Base-by-base conservation (phyloP, 2,797 vertebrate species). In the Crypturellus tataupa region DNA sequence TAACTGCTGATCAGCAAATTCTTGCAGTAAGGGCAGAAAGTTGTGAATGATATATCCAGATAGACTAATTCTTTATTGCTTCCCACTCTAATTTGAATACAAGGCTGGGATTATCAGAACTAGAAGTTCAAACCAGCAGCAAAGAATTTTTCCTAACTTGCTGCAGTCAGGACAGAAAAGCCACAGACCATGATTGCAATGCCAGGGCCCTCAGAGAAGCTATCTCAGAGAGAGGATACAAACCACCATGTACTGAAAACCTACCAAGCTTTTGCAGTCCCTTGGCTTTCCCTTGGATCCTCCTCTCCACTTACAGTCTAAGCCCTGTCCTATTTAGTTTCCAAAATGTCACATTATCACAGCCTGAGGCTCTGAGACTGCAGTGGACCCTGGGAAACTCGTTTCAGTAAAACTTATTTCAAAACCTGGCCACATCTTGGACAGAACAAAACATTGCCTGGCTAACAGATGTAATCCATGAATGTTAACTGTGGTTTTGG, bases 381-480 rank as follows among this genome's bases (percentile, higher is more conserved):
- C 65, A 87, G 8, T 69, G 79, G 69, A 78, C 72, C 62, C 67
- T 93, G 91, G 86, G 69, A 94, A 96, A 84, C 39, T 85, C 64
- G 20, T 89, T 94, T 95, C 85, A 73, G 60, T 49, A 64, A 85
- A 33, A 59, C 53, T 68, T 58, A 65, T 72, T 64, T 90, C 76
- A 75, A 44, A 71, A 49, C 13, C 82, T 91, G 94, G 91, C 92
- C 76, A 82, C 81, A n/a, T 70, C 39, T 86, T 67, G 91, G 91
- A 89, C 60, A 91, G 62, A 72, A 69, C 89, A 71, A 67, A 95
- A 20, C 55, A 64, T 11, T 78, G 83, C 72, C 94, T 85, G 93
- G 76, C 65, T 85, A 91, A 59, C 95, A 95, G 80, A 96, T 94
- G 87, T 89, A 87, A 49, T 78, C 64, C 64, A 81, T 89, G 87